Percentiles rank a stretch among this genome's conserved stretches.
Evolutionary conservation across 2,797 vertebrate species (phyloP).

Genomic region (Rhinophrynus dorsalis): DNA sequence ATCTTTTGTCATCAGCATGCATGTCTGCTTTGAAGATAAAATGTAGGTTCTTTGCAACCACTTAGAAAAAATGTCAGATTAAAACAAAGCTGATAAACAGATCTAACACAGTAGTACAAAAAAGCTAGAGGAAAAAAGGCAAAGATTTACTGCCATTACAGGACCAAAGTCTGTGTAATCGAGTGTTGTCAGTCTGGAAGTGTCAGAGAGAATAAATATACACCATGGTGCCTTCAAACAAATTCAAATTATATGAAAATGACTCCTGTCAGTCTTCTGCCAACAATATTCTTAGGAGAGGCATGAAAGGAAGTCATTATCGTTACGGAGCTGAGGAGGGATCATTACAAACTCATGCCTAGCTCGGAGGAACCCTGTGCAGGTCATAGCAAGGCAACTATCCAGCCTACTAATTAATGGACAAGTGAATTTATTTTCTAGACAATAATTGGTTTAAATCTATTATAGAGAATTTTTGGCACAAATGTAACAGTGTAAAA

Average conservation of each 20-base stretch:
- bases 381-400: conserved; percentile 8
- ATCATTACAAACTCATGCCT: conserved; percentile 24
- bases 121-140: conserved; percentile 3
- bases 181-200: conserved; percentile 32
- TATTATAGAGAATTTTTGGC: too few relatives aligned
- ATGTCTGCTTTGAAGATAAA: conserved; percentile 12
- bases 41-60: not conserved
- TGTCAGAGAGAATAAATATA: conserved; percentile 38
- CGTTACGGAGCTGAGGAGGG: not conserved
- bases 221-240: conserved; percentile 29
- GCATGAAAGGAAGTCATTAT: conserved; percentile 1
- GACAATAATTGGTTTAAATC: not conserved
- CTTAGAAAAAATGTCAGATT: conserved; percentile 12
- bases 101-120: conserved; percentile 11
- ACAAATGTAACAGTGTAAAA: too few relatives aligned
- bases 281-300: conserved; percentile 41
- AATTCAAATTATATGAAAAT: conserved; percentile 45
- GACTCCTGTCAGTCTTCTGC: conserved; percentile 39
- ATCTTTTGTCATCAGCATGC: too few relatives aligned
- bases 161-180: conserved; percentile 34
- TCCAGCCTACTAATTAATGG: conserved; percentile 24
- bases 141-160: conserved; percentile 23
- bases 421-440: not conserved
- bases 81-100: conserved; percentile 26
- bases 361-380: not conserved